Percentiles rank a stretch among this genome's conserved stretches.
These are phyloP conservation scores for Hexactinellida sp. DNA, from an alignment of 37 sponge, comb jelly and placozoan species.

Conservation along the genomic window DNA sequence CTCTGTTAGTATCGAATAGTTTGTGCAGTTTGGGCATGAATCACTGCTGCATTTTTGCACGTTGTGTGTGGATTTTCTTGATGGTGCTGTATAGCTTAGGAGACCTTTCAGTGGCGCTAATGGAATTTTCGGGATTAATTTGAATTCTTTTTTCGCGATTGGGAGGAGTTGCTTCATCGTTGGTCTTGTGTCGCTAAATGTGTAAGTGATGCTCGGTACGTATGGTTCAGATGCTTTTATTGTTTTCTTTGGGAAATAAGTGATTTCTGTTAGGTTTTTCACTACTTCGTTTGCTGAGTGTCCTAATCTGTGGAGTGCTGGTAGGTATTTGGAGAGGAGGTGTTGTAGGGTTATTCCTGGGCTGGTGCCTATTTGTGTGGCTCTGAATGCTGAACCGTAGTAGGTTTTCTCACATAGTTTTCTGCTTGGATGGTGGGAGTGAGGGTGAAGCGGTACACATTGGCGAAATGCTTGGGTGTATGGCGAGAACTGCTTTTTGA, in stretches of 20 bases:
- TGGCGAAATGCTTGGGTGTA: neutral
- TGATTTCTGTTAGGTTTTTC: neutral
- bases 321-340: neutral
- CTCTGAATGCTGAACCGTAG: too few species aligned
- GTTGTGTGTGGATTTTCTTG: neutral
- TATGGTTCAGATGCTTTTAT: neutral
- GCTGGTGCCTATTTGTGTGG: neutral
- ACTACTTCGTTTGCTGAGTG: neutral
- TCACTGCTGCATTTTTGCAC: neutral
- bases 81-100: neutral
- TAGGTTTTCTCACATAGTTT: too few species aligned
- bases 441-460: too few species aligned
- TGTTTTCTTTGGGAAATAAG: too few species aligned
- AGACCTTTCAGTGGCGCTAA: too few species aligned
- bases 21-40: neutral
- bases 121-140: neutral
- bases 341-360: neutral
- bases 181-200: neutral
- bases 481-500: neutral
- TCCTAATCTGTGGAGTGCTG: neutral
- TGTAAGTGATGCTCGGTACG: neutral
- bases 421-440: too few species aligned
- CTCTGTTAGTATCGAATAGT: neutral
- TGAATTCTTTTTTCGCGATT: neutral
- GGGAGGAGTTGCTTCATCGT: neutral